Evolutionary conservation across 2,113 vertebrate genomes (phyloP).

Genomic region (Corydoras maculifer): DNA sequence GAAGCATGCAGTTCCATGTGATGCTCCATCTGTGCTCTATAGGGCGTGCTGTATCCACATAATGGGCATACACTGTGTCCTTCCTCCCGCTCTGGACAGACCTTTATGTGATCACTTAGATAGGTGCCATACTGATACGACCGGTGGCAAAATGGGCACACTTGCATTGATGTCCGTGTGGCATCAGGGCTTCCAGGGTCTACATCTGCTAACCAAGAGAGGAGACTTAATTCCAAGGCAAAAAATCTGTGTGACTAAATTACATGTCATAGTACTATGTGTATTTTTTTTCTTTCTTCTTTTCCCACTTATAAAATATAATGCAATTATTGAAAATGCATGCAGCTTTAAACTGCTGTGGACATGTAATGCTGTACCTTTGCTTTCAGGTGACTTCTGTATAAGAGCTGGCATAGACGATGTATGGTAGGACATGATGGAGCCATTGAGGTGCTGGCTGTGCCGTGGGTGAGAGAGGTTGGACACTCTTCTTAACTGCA

Average conservation of each 20-base stretch:
- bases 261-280: not conserved
- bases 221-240: not conserved
- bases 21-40: slow-evolving; percentile 64
- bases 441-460: slow-evolving; percentile 53
- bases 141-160: slow-evolving; percentile 68
- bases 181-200: slow-evolving; percentile 28
- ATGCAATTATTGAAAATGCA: not conserved
- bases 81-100: slow-evolving; percentile 63
- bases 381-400: slow-evolving; percentile 54
- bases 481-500: slow-evolving; percentile 56
- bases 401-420: slow-evolving; percentile 60
- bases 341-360: not conserved
- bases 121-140: slow-evolving; percentile 53
- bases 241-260: not conserved
- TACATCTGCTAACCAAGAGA: slow-evolving; percentile 41
- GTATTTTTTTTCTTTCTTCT: not conserved
- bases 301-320: no score
- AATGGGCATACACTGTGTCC: slow-evolving; percentile 58
- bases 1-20: slow-evolving; percentile 63
- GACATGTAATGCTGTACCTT: slow-evolving; percentile 47
- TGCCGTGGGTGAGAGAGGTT: slow-evolving; percentile 44
- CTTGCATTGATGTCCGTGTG: slow-evolving; percentile 45
- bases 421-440: slow-evolving; percentile 26
- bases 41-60: slow-evolving; percentile 64
- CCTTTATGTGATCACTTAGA: slow-evolving; percentile 64